Evolutionary conservation across 2,888 invertebrate species (phyloP).

Genomic region (Clanis bilineata): DNA sequence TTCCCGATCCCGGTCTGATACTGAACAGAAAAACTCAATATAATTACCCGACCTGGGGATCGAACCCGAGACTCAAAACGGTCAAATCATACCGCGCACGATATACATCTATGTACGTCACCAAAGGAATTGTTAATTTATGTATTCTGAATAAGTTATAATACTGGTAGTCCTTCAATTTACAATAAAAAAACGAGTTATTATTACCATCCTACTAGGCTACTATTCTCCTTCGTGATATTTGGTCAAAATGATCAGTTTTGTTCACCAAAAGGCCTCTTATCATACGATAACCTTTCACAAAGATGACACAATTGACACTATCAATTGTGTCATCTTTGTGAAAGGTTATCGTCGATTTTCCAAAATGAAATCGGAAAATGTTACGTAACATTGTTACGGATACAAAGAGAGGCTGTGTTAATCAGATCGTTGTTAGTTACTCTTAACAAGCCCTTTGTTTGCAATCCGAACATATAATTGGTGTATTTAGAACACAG

Average conservation of each 20-base stretch:
- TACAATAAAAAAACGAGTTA: background rate
- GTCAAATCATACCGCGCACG: too few species aligned
- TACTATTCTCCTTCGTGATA: background rate
- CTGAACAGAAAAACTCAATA: too few species aligned
- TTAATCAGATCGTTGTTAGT: constrained; percentile 7
- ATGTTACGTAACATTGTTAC: constrained; percentile 1
- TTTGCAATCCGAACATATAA: constrained; percentile 7
- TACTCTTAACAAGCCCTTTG: constrained; percentile 13
- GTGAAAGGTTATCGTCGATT: background rate
- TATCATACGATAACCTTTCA: too few species aligned
- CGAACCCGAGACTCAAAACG: too few species aligned
- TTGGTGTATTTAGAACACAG: constrained; percentile 3
- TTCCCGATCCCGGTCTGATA: too few species aligned
- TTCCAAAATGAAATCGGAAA: constrained; percentile 2
- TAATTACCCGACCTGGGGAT: too few species aligned
- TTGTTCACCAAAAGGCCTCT: background rate
- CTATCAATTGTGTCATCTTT: background rate
- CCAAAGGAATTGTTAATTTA: too few species aligned
- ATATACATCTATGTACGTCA: too few species aligned
- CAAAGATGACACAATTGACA: too few species aligned
- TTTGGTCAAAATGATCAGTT: background rate
- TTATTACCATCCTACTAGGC: background rate
- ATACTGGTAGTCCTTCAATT: too few species aligned
- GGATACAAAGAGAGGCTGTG: background rate
- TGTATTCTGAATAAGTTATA: too few species aligned